phyloP scores from a whole-genome alignment of 2,113 vertebrate genomes.

The Tichodroma muraria region DNA sequence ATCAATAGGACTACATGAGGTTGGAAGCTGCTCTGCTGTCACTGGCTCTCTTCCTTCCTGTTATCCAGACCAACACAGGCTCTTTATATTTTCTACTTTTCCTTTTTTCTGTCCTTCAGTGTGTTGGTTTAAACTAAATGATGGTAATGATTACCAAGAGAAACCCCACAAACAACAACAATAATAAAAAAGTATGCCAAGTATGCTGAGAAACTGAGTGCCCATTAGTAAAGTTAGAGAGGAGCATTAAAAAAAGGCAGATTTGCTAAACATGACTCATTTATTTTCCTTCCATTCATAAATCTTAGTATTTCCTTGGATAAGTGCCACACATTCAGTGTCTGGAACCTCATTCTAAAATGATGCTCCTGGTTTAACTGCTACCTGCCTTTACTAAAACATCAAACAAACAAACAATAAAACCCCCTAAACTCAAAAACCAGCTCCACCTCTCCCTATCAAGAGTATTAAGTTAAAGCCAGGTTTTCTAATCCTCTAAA shows the following conservation, averaged over 20 bases:
- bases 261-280: neutral
- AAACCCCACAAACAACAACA: constrained; percentile 3
- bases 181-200: neutral
- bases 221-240: constrained; percentile 5
- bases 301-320: neutral
- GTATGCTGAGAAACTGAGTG: neutral
- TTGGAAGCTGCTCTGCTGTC: constrained; percentile 9
- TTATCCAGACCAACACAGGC: neutral
- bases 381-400: neutral
- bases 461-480: neutral
- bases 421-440: neutral
- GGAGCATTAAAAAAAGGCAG: neutral
- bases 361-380: neutral
- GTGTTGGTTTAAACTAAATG: neutral
- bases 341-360: neutral
- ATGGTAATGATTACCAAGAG: neutral
- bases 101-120: neutral
- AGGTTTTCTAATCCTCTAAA: neutral
- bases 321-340: neutral
- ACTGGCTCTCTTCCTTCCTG: constrained; percentile 7
- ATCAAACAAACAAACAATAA: neutral
- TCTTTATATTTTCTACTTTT: neutral
- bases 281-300: neutral
- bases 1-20: constrained; percentile 28
- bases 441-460: neutral